phyloP scores from a whole-genome alignment of 30 jellyfish, hydroid and myxozoan species.

The Aurelia sp. region DNA sequence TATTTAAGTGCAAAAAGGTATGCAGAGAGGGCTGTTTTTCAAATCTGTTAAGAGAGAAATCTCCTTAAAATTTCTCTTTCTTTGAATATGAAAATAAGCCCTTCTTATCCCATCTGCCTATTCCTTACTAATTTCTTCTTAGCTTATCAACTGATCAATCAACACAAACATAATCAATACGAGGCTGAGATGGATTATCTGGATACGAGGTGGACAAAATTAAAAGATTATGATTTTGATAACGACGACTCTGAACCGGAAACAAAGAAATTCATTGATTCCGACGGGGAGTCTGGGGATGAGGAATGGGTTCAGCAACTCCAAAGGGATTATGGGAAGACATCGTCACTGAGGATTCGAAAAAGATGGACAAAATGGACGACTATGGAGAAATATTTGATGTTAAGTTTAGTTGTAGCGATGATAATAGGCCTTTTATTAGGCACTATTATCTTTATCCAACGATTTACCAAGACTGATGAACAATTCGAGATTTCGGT shows the following conservation, averaged over 20 bases:
- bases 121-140: too few species aligned
- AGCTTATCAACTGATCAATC: too few species aligned
- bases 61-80: too few species aligned
- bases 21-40: too few species aligned
- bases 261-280: constrained; percentile 57
- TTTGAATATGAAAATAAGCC: too few species aligned
- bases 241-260: constrained; percentile 46
- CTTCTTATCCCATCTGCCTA: too few species aligned
- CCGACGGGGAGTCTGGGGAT: constrained; percentile 88
- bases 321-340: constrained; percentile 82
- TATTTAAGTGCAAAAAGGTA: too few species aligned
- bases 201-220: constrained; percentile 77
- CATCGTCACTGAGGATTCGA: constrained; percentile 1
- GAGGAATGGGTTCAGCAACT: constrained; percentile 98
- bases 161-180: neutral
- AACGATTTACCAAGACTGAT: constrained; percentile 12
- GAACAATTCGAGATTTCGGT: neutral
- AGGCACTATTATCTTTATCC: constrained; percentile 29
- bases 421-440: constrained; percentile 39
- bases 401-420: constrained; percentile 23
- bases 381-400: constrained; percentile 59
- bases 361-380: constrained; percentile 74
- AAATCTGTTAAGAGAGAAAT: too few species aligned
- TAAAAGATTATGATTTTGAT: constrained; percentile 64
- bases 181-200: constrained; percentile 46